A percentile compares a stretch with the other conserved stretches of the same genome.
Evolutionary conservation across 2,888 invertebrate species (phyloP).

Genomic region (Tetranychus truncatus): DNA sequence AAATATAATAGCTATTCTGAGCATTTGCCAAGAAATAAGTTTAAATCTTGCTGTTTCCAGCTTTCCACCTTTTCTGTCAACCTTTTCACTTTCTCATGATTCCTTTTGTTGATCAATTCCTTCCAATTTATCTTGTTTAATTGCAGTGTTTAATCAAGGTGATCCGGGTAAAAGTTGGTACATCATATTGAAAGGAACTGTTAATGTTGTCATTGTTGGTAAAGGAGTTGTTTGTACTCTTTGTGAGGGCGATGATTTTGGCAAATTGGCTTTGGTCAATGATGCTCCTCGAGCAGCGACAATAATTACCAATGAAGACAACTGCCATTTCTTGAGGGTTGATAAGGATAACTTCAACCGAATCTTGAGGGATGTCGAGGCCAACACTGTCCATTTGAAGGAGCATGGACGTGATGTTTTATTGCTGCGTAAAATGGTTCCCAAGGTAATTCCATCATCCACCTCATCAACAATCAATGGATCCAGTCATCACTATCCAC

Average conservation of each 20-base stretch:
- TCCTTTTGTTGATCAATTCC: background rate
- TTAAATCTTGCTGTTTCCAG: no score
- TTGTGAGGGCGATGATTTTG: conserved; percentile 68
- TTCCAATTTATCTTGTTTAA: background rate
- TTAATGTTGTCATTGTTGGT: conserved; percentile 63
- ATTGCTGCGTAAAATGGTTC: conserved; percentile 47
- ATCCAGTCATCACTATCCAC: background rate
- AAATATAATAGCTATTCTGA: no score
- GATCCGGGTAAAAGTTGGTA: conserved; percentile 69
- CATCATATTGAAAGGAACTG: conserved; percentile 59
- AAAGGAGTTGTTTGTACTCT: conserved; percentile 62
- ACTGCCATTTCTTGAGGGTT: conserved; percentile 61
- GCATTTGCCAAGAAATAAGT: no score
- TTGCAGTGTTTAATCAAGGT: conserved; percentile 57
- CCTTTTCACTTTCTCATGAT: background rate
- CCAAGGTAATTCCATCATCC: conserved; percentile 14
- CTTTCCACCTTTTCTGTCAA: no score
- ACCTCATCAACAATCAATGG: background rate
- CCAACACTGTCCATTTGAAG: conserved; percentile 64
- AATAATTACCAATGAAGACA: conserved; percentile 57
- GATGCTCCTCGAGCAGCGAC: conserved; percentile 67
- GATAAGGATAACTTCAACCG: conserved; percentile 70
- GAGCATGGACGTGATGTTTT: conserved; percentile 53
- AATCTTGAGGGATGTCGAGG: conserved; percentile 58
- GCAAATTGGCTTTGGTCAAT: conserved; percentile 63